Evolutionary conservation across 2,888 invertebrate genomes (phyloP).

Genomic region (Lathronympha strigana): DNA sequence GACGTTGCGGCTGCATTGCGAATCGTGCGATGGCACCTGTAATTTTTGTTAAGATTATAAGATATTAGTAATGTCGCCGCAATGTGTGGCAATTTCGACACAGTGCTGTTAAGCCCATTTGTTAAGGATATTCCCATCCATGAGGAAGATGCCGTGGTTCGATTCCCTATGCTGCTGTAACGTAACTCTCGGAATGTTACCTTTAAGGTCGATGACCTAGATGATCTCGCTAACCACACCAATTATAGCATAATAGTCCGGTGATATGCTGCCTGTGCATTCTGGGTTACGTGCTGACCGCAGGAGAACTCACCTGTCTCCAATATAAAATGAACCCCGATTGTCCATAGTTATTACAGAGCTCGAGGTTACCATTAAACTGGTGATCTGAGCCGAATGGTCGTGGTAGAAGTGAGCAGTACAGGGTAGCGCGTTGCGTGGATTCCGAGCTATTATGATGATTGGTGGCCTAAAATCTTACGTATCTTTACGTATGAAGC

Average conservation of each 20-base stretch:
- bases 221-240: constrained; percentile 32
- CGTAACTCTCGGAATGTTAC: not conserved
- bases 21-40: too few relatives aligned
- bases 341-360: not conserved
- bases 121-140: too few relatives aligned
- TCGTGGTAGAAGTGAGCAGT: not conserved
- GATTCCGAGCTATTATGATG: constrained; percentile 28
- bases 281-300: not conserved
- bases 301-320: not conserved
- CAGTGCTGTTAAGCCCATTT: too few relatives aligned
- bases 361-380: not conserved
- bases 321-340: not conserved
- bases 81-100: too few relatives aligned
- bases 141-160: too few relatives aligned
- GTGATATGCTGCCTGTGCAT: constrained; percentile 21
- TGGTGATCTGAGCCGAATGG: not conserved
- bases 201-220: constrained; percentile 27
- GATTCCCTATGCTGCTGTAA: too few relatives aligned
- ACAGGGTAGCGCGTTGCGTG: constrained; percentile 16
- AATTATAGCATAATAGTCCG: constrained; percentile 32
- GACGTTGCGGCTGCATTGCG: too few relatives aligned
- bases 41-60: too few relatives aligned
- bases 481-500: not conserved
- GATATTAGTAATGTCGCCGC: too few relatives aligned
- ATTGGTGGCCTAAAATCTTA: constrained; percentile 35